Percentiles rank a stretch among this genome's conserved stretches.
phyloP scores from a whole-genome alignment of 2,113 vertebrate species.

The Aviceda subcristata region DNA sequence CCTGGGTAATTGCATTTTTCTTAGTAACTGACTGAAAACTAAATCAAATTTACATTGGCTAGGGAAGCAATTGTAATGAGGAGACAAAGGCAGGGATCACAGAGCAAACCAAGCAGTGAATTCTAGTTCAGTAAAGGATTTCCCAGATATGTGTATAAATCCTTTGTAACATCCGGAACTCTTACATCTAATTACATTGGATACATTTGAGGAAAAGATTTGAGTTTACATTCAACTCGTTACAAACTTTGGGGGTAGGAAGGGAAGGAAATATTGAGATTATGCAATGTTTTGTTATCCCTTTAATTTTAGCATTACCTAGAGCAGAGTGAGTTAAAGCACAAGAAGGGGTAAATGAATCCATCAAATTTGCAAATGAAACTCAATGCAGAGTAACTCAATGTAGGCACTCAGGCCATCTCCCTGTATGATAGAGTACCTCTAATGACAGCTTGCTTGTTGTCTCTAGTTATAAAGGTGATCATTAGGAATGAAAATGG shows the following conservation, averaged over 20 bases:
- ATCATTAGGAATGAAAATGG: background rate
- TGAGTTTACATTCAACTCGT: background rate
- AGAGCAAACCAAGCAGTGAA: background rate
- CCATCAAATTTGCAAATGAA: background rate
- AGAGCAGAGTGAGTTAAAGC: background rate
- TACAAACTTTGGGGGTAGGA: background rate
- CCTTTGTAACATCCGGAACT: background rate
- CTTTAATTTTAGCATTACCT: background rate
- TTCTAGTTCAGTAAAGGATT: background rate
- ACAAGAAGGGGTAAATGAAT: background rate
- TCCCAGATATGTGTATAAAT: background rate
- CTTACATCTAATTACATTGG: background rate
- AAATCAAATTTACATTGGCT: background rate
- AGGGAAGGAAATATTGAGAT: background rate
- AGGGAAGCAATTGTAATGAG: background rate
- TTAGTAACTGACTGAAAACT: background rate
- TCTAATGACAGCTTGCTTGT: background rate
- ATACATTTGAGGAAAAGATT: background rate
- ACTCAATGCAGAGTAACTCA: background rate
- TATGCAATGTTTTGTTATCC: background rate
- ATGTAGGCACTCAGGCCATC: background rate
- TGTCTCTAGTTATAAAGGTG: background rate
- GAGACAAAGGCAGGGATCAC: background rate
- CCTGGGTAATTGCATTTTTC: background rate
- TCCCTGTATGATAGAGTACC: background rate